A percentile compares a stretch with the other conserved stretches of the same genome.
Evolutionary conservation across 2,113 vertebrate genomes (phyloP).

Genomic region (human (Homo sapiens)): DNA sequence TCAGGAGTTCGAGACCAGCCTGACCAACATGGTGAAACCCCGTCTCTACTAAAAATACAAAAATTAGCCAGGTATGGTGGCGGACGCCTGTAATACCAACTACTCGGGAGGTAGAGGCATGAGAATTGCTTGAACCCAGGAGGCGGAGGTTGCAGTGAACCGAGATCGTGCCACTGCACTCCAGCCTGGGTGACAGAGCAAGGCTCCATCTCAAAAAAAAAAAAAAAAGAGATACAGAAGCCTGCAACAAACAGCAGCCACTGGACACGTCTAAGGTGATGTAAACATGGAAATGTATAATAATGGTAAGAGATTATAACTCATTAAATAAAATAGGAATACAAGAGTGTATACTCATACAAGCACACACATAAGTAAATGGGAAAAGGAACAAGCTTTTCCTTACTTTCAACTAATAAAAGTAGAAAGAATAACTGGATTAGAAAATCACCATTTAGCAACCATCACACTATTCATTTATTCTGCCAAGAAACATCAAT

Average conservation of each 20-base stretch:
- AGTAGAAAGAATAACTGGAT: background rate
- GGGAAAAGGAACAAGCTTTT: background rate
- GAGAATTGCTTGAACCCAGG: too few species aligned
- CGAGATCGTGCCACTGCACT: too few species aligned
- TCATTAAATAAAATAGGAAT: background rate
- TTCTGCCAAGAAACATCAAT: background rate
- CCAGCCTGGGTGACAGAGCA: too few species aligned
- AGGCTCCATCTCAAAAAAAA: too few species aligned
- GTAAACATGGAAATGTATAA: background rate
- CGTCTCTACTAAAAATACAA: too few species aligned
- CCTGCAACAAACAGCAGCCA: background rate
- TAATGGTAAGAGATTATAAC: background rate
- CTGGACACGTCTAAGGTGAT: background rate
- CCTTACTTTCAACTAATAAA: background rate
- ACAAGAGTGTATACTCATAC: background rate
- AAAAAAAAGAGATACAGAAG: background rate
- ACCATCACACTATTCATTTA: background rate
- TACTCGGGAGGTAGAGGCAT: too few species aligned
- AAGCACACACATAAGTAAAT: background rate
- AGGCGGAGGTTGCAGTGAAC: too few species aligned
- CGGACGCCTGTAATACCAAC: too few species aligned
- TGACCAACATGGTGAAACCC: too few species aligned
- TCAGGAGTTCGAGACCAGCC: too few species aligned
- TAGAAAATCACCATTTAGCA: background rate
- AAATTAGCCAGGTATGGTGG: too few species aligned